Percentiles rank a stretch among this genome's conserved stretches.
phyloP scores from a whole-genome alignment of 53 echinoderm and acorn worm species.

The Actinopyga echinites region DNA sequence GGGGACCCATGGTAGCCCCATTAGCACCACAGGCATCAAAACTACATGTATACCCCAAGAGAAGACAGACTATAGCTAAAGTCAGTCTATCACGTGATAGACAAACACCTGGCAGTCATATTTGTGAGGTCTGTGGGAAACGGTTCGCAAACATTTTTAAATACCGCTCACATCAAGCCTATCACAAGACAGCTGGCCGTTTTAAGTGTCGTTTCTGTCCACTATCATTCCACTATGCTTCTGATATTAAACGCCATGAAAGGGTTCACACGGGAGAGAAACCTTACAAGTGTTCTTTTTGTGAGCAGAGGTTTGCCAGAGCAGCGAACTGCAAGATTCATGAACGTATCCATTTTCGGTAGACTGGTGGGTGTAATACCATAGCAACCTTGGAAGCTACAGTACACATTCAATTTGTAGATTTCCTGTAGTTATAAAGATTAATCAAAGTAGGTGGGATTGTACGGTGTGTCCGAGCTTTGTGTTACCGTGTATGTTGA shows the following conservation, averaged over 20 bases:
- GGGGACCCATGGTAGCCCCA: no score
- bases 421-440: no score
- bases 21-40: no score
- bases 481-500: no score
- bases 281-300: slow-evolving; percentile 23
- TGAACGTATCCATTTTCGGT: neutral
- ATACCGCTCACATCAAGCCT: slow-evolving; percentile 1
- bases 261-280: slow-evolving; percentile 18
- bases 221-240: neutral
- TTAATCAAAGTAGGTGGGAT: no score
- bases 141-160: neutral
- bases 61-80: no score
- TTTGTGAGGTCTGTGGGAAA: slow-evolving; percentile 7
- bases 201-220: slow-evolving; percentile 10
- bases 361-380: neutral
- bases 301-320: slow-evolving; percentile 5
- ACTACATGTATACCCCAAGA: no score
- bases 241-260: slow-evolving; percentile 16
- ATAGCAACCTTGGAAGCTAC: no score
- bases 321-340: slow-evolving; percentile 10
- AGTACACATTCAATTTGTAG: no score
- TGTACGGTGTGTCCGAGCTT: no score
- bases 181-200: slow-evolving; percentile 30
- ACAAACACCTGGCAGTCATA: no score
- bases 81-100: no score